A percentile compares a stretch with the other conserved stretches of the same genome.
phyloP scores from a whole-genome alignment of 2,888 invertebrate genomes.

The Netelia inedita region DNA sequence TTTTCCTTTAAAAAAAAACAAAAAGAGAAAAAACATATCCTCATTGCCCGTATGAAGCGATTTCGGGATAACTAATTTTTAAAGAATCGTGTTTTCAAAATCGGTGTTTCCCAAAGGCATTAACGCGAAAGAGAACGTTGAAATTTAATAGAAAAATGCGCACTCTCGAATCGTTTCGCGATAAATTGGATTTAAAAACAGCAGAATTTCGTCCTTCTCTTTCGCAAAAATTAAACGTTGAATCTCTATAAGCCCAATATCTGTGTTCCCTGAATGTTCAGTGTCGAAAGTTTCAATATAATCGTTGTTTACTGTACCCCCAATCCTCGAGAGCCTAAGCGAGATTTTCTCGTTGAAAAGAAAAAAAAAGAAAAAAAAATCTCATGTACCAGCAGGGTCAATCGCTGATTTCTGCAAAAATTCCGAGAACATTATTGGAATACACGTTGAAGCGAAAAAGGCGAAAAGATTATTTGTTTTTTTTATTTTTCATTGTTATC shows the following conservation, averaged over 20 bases:
- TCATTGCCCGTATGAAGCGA: conserved; percentile 42
- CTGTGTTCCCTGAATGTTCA: conserved; percentile 79
- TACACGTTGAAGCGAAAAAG: conserved; percentile 1
- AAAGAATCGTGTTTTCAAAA: conserved; percentile 59
- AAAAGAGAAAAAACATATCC: conserved; percentile 24
- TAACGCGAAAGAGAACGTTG: conserved; percentile 49
- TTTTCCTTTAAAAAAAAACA: conserved; percentile 5
- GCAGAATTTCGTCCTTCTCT: conserved; percentile 52
- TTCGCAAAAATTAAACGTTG: conserved; percentile 54
- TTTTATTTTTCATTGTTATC: neutral
- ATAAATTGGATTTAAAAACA: conserved; percentile 60
- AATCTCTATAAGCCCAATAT: conserved; percentile 71
- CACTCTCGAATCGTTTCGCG: neutral
- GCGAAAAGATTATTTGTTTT: neutral
- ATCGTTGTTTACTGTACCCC: conserved; percentile 75
- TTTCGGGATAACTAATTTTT: conserved; percentile 53
- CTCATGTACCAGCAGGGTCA: conserved; percentile 42
- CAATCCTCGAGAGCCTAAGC: conserved; percentile 56
- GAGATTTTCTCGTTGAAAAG: conserved; percentile 60
- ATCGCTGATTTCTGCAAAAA: conserved; percentile 55
- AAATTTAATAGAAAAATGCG: conserved; percentile 1
- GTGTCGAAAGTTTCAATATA: conserved; percentile 78
- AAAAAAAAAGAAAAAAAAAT: conserved; percentile 35
- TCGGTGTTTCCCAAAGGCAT: conserved; percentile 63
- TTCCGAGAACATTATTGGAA: conserved; percentile 62